phyloP scores from a whole-genome alignment of 2,888 invertebrate genomes.

The Hoplodrina blanda region DNA sequence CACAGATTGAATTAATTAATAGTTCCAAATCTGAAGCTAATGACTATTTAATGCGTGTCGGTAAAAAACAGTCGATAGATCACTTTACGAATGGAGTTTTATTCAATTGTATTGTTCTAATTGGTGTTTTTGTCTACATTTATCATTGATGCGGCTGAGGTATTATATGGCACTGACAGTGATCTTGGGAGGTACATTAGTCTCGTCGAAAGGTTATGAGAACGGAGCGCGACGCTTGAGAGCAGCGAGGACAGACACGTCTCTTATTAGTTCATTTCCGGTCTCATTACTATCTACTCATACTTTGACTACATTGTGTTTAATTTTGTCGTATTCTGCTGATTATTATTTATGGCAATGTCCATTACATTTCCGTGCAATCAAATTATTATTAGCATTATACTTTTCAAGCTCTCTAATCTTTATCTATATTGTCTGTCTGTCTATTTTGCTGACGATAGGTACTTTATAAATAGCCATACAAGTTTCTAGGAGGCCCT shows the following conservation, averaged over 20 bases:
- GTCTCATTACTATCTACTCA: conserved; percentile 30
- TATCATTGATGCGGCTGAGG: conserved; percentile 70
- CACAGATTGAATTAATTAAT: conserved; percentile 79
- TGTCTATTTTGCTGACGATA: conserved; percentile 21
- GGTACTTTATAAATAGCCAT: conserved; percentile 36
- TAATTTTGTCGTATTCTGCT: conserved; percentile 22
- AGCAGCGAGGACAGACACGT: conserved; percentile 43
- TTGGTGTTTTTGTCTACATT: conserved; percentile 78
- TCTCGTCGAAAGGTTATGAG: conserved; percentile 74
- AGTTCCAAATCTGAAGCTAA: conserved; percentile 76
- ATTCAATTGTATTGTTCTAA: conserved; percentile 82
- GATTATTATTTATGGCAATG: conserved; percentile 29
- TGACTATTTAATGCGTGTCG: conserved; percentile 79
- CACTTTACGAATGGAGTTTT: conserved; percentile 66
- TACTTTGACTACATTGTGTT: conserved; percentile 26
- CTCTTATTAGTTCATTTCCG: conserved; percentile 53
- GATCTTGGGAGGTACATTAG: conserved; percentile 73
- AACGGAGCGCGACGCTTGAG: conserved; percentile 52
- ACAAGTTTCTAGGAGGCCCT: conserved; percentile 54
- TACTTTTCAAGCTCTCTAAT: background rate
- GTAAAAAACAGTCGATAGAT: conserved; percentile 70
- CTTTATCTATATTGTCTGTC: background rate
- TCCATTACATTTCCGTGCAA: conserved; percentile 15
- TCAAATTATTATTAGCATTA: conserved; percentile 16
- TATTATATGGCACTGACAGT: conserved; percentile 75